Evolutionary conservation across 2,888 invertebrate genomes (phyloP).

Genomic region (Cotesia congregata): DNA sequence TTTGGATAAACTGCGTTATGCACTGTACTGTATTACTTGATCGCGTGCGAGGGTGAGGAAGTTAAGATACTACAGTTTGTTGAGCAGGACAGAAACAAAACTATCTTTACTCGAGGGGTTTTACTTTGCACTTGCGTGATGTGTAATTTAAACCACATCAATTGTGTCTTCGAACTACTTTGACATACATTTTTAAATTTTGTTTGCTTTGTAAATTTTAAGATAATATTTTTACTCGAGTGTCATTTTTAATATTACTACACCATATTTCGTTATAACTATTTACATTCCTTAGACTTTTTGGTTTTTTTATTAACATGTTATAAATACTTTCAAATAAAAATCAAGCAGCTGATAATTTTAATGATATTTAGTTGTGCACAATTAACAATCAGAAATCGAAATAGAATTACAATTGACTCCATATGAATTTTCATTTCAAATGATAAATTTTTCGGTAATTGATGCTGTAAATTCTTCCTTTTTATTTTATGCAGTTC

Average conservation of each 20-base stretch:
- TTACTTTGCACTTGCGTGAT: background rate
- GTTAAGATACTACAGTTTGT: background rate
- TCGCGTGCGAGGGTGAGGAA: background rate
- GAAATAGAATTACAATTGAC: too few relatives aligned
- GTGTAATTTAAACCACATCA: background rate
- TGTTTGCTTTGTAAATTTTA: background rate
- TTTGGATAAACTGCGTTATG: background rate
- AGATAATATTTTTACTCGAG: background rate
- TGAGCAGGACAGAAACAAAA: background rate
- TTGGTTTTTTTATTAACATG: too few relatives aligned
- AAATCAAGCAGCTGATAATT: too few relatives aligned
- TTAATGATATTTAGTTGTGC: too few relatives aligned
- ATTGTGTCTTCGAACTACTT: background rate
- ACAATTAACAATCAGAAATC: too few relatives aligned
- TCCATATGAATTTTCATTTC: too few relatives aligned
- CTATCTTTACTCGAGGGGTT: background rate
- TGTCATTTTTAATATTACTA: background rate
- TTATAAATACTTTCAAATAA: too few relatives aligned
- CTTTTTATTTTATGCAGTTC: too few relatives aligned
- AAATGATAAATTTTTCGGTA: too few relatives aligned
- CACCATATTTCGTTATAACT: too few relatives aligned
- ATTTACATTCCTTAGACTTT: too few relatives aligned
- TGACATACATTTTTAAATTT: slow-evolving; percentile 2
- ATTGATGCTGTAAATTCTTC: too few relatives aligned
- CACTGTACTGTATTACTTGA: background rate